phyloP scores from a whole-genome alignment of 2,888 invertebrate genomes.

The Meteorus cinctellus region DNA sequence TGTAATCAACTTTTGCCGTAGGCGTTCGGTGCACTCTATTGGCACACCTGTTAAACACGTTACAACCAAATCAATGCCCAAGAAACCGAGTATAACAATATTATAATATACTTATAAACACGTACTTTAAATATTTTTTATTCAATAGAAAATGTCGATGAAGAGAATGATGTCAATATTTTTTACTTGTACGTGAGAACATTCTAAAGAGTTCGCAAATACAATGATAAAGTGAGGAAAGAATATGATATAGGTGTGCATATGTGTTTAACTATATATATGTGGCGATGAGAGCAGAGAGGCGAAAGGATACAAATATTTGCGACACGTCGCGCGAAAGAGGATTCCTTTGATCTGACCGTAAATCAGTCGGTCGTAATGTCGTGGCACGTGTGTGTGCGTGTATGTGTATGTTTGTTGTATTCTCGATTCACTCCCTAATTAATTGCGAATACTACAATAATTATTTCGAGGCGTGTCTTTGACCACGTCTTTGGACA shows the following conservation, averaged over 20 bases:
- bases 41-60: neutral
- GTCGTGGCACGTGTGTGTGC: neutral
- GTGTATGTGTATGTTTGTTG: neutral
- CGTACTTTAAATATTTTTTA: neutral
- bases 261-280: constrained; percentile 13
- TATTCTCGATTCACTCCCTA: neutral
- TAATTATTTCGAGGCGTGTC: neutral
- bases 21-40: constrained; percentile 3
- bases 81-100: neutral
- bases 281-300: constrained; percentile 7
- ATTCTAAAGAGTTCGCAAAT: neutral
- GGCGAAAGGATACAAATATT: neutral
- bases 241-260: neutral
- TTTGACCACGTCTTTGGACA: constrained; percentile 3
- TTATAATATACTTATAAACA: neutral
- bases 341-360: neutral
- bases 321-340: neutral
- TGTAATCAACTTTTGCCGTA: constrained; percentile 10
- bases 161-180: neutral
- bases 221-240: neutral
- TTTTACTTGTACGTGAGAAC: neutral
- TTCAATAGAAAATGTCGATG: neutral
- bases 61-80: neutral
- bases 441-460: constrained; percentile 1
- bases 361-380: constrained; percentile 1